Conservation (phyloP, 2,113 vertebrate species). For the Leucoraja erinaceus region DNA sequence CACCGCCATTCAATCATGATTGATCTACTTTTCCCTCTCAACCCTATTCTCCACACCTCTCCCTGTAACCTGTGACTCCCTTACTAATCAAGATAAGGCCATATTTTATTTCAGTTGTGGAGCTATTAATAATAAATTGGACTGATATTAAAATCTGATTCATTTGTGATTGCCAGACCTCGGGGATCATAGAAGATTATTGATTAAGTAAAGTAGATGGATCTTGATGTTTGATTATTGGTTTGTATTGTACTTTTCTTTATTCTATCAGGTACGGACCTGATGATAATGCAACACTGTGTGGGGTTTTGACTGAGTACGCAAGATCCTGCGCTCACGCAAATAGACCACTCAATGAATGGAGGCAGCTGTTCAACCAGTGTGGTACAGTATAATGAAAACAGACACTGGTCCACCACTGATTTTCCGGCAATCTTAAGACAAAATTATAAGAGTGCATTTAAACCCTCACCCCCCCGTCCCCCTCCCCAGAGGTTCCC, state of each 20-base stretch:
- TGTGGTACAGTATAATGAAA: slow-evolving; percentile 68
- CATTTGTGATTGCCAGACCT: neutral
- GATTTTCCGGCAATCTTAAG: too few relatives aligned
- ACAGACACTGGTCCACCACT: neutral
- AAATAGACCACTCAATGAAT: slow-evolving; percentile 73
- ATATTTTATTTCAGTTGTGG: neutral
- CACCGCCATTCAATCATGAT: too few relatives aligned
- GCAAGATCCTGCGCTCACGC: slow-evolving; percentile 85
- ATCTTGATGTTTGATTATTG: neutral
- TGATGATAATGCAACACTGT: slow-evolving; percentile 65
- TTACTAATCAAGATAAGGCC: too few relatives aligned
- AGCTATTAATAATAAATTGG: neutral
- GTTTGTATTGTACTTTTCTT: neutral
- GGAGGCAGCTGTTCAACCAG: slow-evolving; percentile 69
- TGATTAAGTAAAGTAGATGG: neutral
- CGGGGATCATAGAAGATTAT: neutral
- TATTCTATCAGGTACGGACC: slow-evolving; percentile 66
- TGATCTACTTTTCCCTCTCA: too few relatives aligned
- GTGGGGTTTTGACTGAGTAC: slow-evolving; percentile 82
- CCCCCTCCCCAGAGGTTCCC: too few relatives aligned
- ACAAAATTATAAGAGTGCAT: too few relatives aligned
- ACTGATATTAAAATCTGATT: neutral
- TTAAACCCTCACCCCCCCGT: too few relatives aligned
- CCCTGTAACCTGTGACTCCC: too few relatives aligned
- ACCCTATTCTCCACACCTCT: too few relatives aligned